Percentiles rank a stretch among this genome's conserved stretches.
phyloP scores from a whole-genome alignment of 1,140 invertebrate species.

The Hypsibius dujardini region DNA sequence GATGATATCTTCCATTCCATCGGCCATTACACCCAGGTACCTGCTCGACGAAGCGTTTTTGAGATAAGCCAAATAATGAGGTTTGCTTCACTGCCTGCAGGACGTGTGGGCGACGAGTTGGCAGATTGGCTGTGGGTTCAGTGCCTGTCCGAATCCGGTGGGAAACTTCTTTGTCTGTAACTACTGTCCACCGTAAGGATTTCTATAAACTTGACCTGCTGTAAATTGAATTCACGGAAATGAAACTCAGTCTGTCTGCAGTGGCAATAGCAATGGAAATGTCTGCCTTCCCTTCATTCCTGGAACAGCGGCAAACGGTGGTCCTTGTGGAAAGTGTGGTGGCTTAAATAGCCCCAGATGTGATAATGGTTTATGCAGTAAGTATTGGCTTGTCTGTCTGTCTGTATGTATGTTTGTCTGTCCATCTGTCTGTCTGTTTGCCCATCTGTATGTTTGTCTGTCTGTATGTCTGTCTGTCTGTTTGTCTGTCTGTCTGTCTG shows the following conservation, averaged over 20 bases:
- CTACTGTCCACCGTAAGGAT: conserved; percentile 7
- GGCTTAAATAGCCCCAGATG: neutral
- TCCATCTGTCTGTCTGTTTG: no score
- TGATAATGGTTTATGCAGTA: conserved; percentile 14
- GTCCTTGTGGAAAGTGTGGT: conserved; percentile 6
- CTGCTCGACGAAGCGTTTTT: no score
- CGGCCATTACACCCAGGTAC: conserved; percentile 8
- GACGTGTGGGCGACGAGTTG: neutral
- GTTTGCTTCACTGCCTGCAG: neutral
- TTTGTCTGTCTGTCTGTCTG: no score
- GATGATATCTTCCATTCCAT: neutral
- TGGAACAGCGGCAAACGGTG: neutral
- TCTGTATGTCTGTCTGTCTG: no score
- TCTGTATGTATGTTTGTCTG: no score
- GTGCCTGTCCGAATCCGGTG: conserved; percentile 7
- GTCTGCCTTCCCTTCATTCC: neutral
- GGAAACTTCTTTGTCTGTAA: conserved; percentile 14
- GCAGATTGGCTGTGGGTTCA: neutral
- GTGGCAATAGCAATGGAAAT: neutral
- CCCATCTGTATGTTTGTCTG: no score
- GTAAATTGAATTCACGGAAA: conserved; percentile 1
- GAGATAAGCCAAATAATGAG: neutral
- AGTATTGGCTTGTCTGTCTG: no score
- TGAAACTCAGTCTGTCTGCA: neutral
- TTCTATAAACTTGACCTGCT: no score